phyloP scores from a whole-genome alignment of 2,113 vertebrate species.

The Hassar affinis region DNA sequence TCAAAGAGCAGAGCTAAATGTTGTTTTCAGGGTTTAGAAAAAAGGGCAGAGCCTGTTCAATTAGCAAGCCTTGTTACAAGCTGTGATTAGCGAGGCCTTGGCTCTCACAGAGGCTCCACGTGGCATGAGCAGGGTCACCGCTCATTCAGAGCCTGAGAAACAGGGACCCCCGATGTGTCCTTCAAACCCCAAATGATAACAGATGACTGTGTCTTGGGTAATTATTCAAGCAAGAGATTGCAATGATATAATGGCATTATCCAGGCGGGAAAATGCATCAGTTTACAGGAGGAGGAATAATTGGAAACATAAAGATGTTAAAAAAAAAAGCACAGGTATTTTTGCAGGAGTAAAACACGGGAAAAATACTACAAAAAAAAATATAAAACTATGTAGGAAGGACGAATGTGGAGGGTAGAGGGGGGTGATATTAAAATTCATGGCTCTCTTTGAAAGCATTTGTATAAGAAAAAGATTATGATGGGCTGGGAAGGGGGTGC shows the following conservation, averaged over 20 bases:
- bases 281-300: conserved; percentile 25
- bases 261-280: background rate
- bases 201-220: conserved; percentile 46
- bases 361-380: background rate
- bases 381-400: conserved; percentile 35
- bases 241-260: conserved; percentile 46
- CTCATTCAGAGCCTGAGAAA: conserved; percentile 33
- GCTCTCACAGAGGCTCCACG: conserved; percentile 42
- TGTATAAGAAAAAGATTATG: conserved; percentile 92
- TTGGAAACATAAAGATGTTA: conserved; percentile 1
- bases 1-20: conserved; percentile 37
- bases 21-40: conserved; percentile 41
- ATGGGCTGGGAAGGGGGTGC: conserved; percentile 69
- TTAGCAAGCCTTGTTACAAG: conserved; percentile 46
- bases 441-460: conserved; percentile 92
- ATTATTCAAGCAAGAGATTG: conserved; percentile 42
- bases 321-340: background rate
- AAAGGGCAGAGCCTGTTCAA: conserved; percentile 42
- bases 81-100: conserved; percentile 49
- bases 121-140: conserved; percentile 34
- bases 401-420: conserved; percentile 70
- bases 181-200: conserved; percentile 52
- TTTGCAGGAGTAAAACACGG: background rate
- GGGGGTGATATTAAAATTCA: conserved; percentile 91
- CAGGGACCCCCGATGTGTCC: conserved; percentile 45